A percentile compares a stretch with the other conserved stretches of the same genome.
Conservation (phyloP, 2,888 invertebrate genomes). For the Trissoscelio sp. region DNA sequence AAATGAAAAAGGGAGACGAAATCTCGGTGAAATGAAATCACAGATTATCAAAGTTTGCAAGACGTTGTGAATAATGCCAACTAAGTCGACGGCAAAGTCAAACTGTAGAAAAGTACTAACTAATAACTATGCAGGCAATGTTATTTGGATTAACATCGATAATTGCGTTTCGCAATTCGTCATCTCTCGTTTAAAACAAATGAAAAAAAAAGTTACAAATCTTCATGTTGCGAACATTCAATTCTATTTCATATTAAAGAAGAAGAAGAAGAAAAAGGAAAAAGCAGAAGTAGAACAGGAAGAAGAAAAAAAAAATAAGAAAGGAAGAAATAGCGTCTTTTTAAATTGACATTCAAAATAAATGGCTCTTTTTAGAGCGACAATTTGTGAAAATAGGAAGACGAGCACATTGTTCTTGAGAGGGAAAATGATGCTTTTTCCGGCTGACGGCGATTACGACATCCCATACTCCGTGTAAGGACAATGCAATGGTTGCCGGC, state of each 20-base stretch:
- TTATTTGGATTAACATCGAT: conserved; percentile 59
- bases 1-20: conserved; percentile 49
- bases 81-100: conserved; percentile 30
- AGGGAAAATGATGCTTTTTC: conserved; percentile 72
- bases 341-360: conserved; percentile 38
- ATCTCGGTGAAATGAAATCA: conserved; percentile 55
- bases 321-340: no score
- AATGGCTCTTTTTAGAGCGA: conserved; percentile 17
- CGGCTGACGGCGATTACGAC: conserved; percentile 76
- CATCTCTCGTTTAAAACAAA: conserved; percentile 34
- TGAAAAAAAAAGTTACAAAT: conserved; percentile 29
- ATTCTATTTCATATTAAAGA: no score
- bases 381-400: conserved; percentile 42
- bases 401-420: conserved; percentile 64
- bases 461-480: conserved; percentile 67
- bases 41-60: conserved; percentile 65
- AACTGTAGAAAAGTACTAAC: conserved; percentile 47
- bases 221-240: conserved; percentile 14
- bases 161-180: conserved; percentile 49
- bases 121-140: conserved; percentile 52
- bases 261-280: no score
- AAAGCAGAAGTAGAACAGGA: not conserved
- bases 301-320: not conserved
- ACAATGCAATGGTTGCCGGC: conserved; percentile 44
- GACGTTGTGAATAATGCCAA: conserved; percentile 59